A percentile compares a stretch with the other conserved stretches of the same genome.
phyloP scores from a whole-genome alignment of 1,140 invertebrate species.

The Drosophila eugracilis region DNA sequence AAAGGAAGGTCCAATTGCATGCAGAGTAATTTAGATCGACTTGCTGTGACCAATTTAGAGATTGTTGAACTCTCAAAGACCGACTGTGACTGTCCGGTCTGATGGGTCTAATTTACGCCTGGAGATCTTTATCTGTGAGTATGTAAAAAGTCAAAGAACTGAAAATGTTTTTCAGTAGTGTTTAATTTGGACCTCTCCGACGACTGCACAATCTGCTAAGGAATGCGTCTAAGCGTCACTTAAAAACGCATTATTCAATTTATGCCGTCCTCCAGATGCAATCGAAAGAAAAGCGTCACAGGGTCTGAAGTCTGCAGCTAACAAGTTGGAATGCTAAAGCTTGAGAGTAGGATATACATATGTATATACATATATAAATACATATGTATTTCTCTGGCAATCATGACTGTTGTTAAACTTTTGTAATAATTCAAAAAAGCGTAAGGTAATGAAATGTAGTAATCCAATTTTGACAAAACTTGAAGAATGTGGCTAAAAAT shows the following conservation, averaged over 20 bases:
- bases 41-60: constrained; percentile 51
- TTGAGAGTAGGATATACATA: not conserved
- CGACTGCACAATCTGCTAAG: constrained; percentile 82
- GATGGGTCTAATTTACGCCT: constrained; percentile 53
- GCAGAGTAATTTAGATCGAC: constrained; percentile 37
- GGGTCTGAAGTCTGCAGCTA: not conserved
- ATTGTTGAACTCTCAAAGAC: constrained; percentile 72
- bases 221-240: constrained; percentile 83
- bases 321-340: not conserved
- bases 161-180: constrained; percentile 25
- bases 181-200: constrained; percentile 63
- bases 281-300: not conserved
- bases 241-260: constrained; percentile 84
- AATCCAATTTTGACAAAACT: too few species aligned
- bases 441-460: too few species aligned
- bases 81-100: constrained; percentile 17
- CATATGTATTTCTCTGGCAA: not conserved
- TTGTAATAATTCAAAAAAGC: too few species aligned
- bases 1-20: constrained; percentile 11
- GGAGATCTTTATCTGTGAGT: constrained; percentile 37
- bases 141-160: not conserved
- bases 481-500: too few species aligned
- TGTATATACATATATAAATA: too few species aligned
- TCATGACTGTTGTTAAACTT: too few species aligned
- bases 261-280: constrained; percentile 30